Conservation (phyloP, 1,140 invertebrate genomes). For the Drosophila punjabiensis region DNA sequence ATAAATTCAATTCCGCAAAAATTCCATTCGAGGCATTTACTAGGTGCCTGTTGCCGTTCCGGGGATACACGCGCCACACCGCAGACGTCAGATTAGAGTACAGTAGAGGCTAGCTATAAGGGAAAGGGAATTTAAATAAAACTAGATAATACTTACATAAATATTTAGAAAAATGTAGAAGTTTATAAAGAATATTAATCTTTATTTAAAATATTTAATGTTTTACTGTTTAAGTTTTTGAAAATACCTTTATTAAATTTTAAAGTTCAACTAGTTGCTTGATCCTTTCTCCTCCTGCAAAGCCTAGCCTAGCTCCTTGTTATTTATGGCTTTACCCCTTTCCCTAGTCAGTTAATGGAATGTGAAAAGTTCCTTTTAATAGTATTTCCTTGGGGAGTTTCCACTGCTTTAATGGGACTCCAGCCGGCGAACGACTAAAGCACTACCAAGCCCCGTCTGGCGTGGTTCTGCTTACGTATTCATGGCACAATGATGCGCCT, state of each 20-base stretch:
- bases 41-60: slow-evolving; percentile 33
- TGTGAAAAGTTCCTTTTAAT: slow-evolving; percentile 4
- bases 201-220: no score
- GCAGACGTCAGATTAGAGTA: slow-evolving; percentile 49
- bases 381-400: slow-evolving; percentile 13
- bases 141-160: not conserved
- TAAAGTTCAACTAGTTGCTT: not conserved
- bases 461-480: slow-evolving; percentile 59
- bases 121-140: not conserved
- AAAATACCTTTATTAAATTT: no score
- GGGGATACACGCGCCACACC: slow-evolving; percentile 48
- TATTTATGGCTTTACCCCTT: not conserved
- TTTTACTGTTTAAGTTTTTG: no score
- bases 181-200: rapidly evolving
- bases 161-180: no score
- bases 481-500: slow-evolving; percentile 66
- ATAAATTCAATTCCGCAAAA: slow-evolving; percentile 49
- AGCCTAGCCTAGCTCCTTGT: not conserved
- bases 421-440: not conserved
- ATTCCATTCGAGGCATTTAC: slow-evolving; percentile 50
- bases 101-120: slow-evolving; percentile 4
- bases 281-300: not conserved
- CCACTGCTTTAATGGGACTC: slow-evolving; percentile 37
- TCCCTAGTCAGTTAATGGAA: not conserved
- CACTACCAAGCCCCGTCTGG: slow-evolving; percentile 31